Base-by-base conservation (phyloP, 1,140 invertebrate genomes). In the Listronotus oregonensis region DNA sequence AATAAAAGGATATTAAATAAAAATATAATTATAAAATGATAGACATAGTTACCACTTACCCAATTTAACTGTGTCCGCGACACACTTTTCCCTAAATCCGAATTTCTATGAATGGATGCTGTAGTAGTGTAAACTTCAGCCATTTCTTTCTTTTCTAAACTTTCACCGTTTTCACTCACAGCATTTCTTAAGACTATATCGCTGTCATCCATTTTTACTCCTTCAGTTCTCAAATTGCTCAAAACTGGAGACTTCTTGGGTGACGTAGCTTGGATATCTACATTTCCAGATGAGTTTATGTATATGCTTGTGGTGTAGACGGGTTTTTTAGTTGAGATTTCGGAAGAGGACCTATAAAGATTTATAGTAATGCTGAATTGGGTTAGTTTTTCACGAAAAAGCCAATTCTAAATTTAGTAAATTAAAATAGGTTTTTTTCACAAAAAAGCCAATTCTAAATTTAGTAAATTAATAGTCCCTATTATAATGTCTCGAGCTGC, bases 231-330 rank as follows among this genome's bases (percentile, higher is more conserved):
- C 9, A 69, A 66, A 43, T 17, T 51, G 49, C 71, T 74, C 18
- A 73, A 37, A 17, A 75, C 69, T 1, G 74, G 74, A 42, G 71
- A 71, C 34, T 57, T 57, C 31, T 70, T 51, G n/a, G 46, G 54
- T 9, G 47, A 66, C 6, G 60, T 70, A 31, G 39, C 6, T 32
- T 39, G 56, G 17, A 66, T 66, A 57, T 70, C 64, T 8, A 67
- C 67, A 37, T 75, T 70, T 11, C 72, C 72, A n/a, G 68, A 60
- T 0, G 76, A 73, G 65, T 77, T 77, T 34, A 78, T 77, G 68
- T 77, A 77, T 44, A 78, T 75, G 54, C 76, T 75, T n/a, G 77
- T 77, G 11, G 76, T 78, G 58, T 76, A 78, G 11, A 77, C 0
- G 9, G 64, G 56, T 43, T 62, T 70, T 47, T 57, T 60, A 2